Conservation (phyloP, 2,113 vertebrate genomes). For the Amphiprion percula region DNA sequence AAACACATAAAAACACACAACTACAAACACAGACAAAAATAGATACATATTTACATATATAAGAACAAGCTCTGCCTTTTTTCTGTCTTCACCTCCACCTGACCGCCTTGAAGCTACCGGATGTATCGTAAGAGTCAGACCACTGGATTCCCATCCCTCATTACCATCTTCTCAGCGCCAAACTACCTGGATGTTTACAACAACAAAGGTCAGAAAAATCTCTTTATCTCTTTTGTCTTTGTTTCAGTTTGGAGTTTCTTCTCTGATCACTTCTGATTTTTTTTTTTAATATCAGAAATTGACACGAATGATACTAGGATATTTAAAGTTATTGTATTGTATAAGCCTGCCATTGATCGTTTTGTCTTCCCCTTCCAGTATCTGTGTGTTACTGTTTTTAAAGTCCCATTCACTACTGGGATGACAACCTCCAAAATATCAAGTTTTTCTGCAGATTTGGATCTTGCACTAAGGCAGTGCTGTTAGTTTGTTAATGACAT, state of each 20-base stretch:
- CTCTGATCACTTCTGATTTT: neutral
- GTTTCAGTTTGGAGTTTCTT: neutral
- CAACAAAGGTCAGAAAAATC: slow-evolving; percentile 85
- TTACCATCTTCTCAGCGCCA: slow-evolving; percentile 89
- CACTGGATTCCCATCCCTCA: slow-evolving; percentile 88
- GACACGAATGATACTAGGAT: neutral
- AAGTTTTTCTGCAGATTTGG: too few species aligned
- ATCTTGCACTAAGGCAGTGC: too few species aligned
- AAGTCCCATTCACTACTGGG: too few species aligned
- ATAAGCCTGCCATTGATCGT: too few species aligned
- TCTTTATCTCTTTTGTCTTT: neutral
- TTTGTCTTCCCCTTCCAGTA: too few species aligned
- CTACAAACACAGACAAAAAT: neutral
- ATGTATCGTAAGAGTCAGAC: slow-evolving; percentile 90
- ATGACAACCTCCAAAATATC: too few species aligned
- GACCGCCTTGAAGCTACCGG: slow-evolving; percentile 79
- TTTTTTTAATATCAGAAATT: neutral
- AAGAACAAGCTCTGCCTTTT: slow-evolving; percentile 9
- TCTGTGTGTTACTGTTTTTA: too few species aligned
- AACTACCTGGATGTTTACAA: slow-evolving; percentile 92
- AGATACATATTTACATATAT: slow-evolving; percentile 14
- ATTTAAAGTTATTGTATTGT: too few species aligned
- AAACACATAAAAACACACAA: slow-evolving; percentile 7
- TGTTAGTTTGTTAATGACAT: too few species aligned
- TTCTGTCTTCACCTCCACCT: slow-evolving; percentile 26